Percentiles rank a stretch among this genome's conserved stretches.
phyloP scores from a whole-genome alignment of 1,140 invertebrate species.

The Zaprionus lachaisei region DNA sequence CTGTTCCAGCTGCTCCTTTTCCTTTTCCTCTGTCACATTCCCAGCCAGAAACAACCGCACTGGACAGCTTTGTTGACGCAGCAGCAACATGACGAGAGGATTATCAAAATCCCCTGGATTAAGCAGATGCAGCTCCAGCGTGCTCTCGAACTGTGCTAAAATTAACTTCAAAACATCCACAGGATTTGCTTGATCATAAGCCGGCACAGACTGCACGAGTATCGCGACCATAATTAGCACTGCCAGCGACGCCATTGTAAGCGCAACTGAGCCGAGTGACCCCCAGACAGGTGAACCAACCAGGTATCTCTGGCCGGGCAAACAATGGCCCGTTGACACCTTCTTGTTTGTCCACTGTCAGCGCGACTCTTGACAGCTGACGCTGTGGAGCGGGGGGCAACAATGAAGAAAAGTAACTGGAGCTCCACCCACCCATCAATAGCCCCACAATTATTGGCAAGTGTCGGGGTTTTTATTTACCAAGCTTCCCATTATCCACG shows the following conservation, averaged over 20 bases:
- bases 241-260: slow-evolving; percentile 50
- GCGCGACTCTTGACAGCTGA: slow-evolving; percentile 44
- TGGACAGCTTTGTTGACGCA: slow-evolving; percentile 13
- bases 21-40: neutral
- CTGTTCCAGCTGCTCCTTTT: neutral
- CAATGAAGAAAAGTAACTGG: neutral
- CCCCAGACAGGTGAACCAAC: slow-evolving; percentile 21
- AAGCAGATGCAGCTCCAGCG: slow-evolving; percentile 50
- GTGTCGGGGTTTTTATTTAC: slow-evolving; percentile 51
- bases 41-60: neutral
- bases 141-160: slow-evolving; percentile 36
- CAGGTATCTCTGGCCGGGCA: slow-evolving; percentile 33
- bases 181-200: slow-evolving; percentile 11
- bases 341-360: slow-evolving; percentile 70
- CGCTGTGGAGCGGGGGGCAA: neutral
- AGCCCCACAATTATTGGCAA: slow-evolving; percentile 69
- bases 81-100: slow-evolving; percentile 36
- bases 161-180: slow-evolving; percentile 31
- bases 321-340: slow-evolving; percentile 49
- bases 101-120: slow-evolving; percentile 15
- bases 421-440: neutral
- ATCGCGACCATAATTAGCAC: slow-evolving; percentile 62
- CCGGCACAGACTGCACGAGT: slow-evolving; percentile 25
- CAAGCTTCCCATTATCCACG: slow-evolving; percentile 10
- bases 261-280: slow-evolving; percentile 49